Conservation (phyloP, 1,140 invertebrate genomes). For the Heterodera carotae region DNA sequence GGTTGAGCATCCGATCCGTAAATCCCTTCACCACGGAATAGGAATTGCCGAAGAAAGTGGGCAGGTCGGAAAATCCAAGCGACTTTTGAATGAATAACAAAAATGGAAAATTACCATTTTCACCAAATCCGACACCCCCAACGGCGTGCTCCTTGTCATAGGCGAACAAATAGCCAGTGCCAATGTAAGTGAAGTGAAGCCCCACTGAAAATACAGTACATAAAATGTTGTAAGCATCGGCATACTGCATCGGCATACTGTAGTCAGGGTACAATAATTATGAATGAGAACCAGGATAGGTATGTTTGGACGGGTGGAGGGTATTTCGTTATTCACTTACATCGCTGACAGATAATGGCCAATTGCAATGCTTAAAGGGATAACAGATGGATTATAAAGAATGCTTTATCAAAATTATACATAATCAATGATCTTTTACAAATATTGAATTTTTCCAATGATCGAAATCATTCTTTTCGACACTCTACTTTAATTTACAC, state of each 20-base stretch:
- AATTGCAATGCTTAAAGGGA: neutral
- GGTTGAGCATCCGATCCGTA: constrained; percentile 62
- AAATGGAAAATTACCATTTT: constrained; percentile 47
- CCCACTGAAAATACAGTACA: constrained; percentile 44
- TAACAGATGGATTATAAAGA: neutral
- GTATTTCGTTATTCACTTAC: neutral
- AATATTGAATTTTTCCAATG: too few species aligned
- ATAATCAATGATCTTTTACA: too few species aligned
- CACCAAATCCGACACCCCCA: constrained; percentile 55
- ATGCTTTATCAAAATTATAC: too few species aligned
- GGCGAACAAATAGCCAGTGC: constrained; percentile 63
- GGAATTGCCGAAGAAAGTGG: constrained; percentile 65
- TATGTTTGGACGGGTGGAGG: too few species aligned
- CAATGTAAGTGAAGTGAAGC: constrained; percentile 63
- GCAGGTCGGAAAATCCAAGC: constrained; percentile 61
- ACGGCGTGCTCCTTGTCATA: constrained; percentile 63
- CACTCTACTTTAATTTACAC: too few species aligned
- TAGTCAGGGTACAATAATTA: too few species aligned
- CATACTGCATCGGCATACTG: too few species aligned
- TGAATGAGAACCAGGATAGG: too few species aligned
- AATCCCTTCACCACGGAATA: constrained; percentile 65
- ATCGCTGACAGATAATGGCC: constrained; percentile 21
- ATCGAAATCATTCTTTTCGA: too few species aligned
- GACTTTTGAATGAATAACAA: too few species aligned
- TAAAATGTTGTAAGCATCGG: too few species aligned